Percentiles rank a stretch among this genome's conserved stretches.
phyloP scores from a whole-genome alignment of 2,888 invertebrate genomes.

The Notocelia uddmanniana region DNA sequence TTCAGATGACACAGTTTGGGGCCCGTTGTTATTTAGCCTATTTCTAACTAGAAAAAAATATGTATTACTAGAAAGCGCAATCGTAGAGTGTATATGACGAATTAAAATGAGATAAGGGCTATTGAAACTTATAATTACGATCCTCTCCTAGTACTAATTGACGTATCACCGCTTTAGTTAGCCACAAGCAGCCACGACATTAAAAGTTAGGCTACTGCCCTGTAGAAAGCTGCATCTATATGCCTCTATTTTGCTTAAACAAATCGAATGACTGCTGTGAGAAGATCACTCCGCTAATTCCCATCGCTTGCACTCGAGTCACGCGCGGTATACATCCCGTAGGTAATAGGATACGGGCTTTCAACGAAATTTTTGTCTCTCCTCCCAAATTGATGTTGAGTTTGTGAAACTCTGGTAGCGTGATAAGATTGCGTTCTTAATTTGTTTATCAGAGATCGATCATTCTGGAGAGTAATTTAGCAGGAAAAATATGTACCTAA shows the following conservation, averaged over 20 bases:
- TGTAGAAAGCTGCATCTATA: too few species aligned
- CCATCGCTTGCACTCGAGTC: conserved; percentile 57
- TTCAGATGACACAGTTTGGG: too few species aligned
- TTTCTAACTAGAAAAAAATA: too few species aligned
- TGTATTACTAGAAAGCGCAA: too few species aligned
- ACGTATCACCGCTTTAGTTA: too few species aligned
- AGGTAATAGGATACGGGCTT: conserved; percentile 78
- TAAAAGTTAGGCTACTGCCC: too few species aligned
- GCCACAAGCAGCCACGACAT: too few species aligned
- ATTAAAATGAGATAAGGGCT: too few species aligned
- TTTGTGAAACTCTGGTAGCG: conserved; percentile 64
- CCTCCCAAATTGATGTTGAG: conserved; percentile 74
- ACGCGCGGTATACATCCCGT: conserved; percentile 71
- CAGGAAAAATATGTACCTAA: conserved; percentile 17
- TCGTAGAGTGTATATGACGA: too few species aligned
- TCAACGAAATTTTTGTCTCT: conserved; percentile 73
- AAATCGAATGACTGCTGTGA: not conserved
- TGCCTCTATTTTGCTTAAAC: not conserved
- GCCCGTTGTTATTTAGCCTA: too few species aligned
- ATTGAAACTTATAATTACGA: too few species aligned
- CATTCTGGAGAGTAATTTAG: conserved; percentile 48
- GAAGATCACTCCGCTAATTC: conserved; percentile 34
- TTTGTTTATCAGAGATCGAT: conserved; percentile 45
- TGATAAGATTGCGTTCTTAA: conserved; percentile 61
- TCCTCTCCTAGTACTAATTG: too few species aligned